Percentiles rank a stretch among this genome's conserved stretches.
Conservation (phyloP, 2,888 invertebrate species). For the Agrotis ipsilon region DNA sequence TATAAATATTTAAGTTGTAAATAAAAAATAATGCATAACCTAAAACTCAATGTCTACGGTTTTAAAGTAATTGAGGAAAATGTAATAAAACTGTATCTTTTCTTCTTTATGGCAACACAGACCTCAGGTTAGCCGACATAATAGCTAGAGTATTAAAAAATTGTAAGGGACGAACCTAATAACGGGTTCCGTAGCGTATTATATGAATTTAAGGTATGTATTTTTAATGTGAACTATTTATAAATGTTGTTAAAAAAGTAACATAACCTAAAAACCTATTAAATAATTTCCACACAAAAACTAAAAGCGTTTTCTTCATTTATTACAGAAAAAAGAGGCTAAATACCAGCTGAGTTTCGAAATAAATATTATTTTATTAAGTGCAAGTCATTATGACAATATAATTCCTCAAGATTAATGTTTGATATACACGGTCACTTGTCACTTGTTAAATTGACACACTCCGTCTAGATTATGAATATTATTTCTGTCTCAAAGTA, state of each 20-base stretch:
- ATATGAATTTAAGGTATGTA: too few species aligned
- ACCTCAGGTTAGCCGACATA: background rate
- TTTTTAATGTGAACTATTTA: background rate
- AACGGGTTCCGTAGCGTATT: too few species aligned
- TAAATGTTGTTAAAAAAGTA: background rate
- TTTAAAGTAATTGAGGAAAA: background rate
- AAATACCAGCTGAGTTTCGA: background rate
- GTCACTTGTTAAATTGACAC: slow-evolving; percentile 17
- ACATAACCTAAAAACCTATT: slow-evolving; percentile 1
- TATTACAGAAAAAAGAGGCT: background rate
- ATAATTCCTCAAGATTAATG: slow-evolving; percentile 22
- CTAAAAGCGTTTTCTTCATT: background rate
- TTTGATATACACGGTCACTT: slow-evolving; percentile 35
- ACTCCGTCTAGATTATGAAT: slow-evolving; percentile 5
- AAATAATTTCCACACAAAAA: background rate
- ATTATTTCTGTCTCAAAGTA: background rate
- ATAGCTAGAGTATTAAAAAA: background rate
- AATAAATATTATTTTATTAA: background rate
- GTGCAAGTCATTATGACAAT: slow-evolving; percentile 16
- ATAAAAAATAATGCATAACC: background rate
- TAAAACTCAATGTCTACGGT: background rate
- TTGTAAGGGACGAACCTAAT: too few species aligned
- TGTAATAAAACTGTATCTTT: background rate
- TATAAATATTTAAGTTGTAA: background rate
- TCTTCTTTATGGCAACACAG: background rate